Conservation (phyloP, 2,113 vertebrate species). For the Amphiprion ocellaris region DNA sequence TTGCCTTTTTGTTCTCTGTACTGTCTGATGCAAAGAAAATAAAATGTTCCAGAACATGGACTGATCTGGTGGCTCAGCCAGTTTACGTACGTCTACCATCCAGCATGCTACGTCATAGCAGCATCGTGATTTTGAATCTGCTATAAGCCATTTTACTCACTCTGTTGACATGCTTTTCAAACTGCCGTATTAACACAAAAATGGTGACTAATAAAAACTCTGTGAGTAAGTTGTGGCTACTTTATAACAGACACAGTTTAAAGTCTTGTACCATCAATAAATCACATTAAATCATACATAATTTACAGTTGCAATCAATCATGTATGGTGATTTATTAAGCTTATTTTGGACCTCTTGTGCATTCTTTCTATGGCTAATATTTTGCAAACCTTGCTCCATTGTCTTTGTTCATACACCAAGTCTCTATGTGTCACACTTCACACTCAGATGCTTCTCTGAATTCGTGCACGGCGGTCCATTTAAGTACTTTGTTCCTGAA, state of each 20-base stretch:
- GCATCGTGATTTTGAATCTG: not conserved
- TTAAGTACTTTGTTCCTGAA: constrained; percentile 32
- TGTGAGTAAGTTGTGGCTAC: too few species aligned
- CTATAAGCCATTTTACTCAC: not conserved
- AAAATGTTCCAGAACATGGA: not conserved
- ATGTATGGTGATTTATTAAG: not conserved
- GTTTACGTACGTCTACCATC: not conserved
- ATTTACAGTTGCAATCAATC: not conserved
- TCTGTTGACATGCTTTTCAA: not conserved
- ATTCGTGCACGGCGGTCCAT: constrained; percentile 20
- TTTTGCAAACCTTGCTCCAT: not conserved
- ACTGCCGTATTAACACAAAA: not conserved
- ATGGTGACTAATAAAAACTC: not conserved
- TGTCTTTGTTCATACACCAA: not conserved
- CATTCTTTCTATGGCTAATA: not conserved
- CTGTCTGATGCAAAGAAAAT: not conserved
- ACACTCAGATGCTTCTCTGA: not conserved
- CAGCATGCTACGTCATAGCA: not conserved
- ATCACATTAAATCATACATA: not conserved
- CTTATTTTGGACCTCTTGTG: not conserved
- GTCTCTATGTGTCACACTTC: not conserved
- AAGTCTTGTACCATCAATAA: not conserved
- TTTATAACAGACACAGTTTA: not conserved
- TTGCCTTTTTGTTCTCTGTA: not conserved
- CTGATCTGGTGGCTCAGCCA: constrained; percentile 1